Conservation (phyloP, 2,113 vertebrate genomes). For the Morone saxatilis region DNA sequence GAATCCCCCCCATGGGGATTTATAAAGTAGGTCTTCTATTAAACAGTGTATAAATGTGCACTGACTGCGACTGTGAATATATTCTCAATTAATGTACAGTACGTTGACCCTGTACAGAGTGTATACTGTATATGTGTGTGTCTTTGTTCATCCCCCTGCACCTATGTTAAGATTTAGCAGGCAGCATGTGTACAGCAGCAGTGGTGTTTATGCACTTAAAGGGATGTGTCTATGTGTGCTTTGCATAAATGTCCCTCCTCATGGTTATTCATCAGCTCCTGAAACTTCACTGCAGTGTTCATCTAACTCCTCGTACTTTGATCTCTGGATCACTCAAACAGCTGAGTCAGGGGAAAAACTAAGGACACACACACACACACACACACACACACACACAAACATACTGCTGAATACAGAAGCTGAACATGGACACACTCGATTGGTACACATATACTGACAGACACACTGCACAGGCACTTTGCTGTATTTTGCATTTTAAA, state of each 20-base stretch:
- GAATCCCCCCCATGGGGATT: no score
- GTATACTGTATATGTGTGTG: not conserved
- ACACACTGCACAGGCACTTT: not conserved
- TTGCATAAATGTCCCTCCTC: constrained; percentile 62
- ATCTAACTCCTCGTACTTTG: constrained; percentile 61
- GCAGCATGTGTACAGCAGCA: constrained; percentile 9
- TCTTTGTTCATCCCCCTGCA: constrained; percentile 14
- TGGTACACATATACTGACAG: not conserved
- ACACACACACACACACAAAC: constrained; percentile 46
- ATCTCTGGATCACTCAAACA: constrained; percentile 61
- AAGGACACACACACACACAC: constrained; percentile 28
- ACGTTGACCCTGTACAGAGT: not conserved
- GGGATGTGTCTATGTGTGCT: constrained; percentile 23
- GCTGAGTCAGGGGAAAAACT: constrained; percentile 63
- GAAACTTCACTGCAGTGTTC: constrained; percentile 64
- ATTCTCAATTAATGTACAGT: not conserved
- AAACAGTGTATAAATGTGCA: not conserved
- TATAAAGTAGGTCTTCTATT: no score
- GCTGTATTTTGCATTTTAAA: not conserved
- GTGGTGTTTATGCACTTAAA: constrained; percentile 39
- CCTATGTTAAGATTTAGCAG: constrained; percentile 48
- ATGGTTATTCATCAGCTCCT: constrained; percentile 77
- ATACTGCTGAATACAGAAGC: constrained; percentile 35
- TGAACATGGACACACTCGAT: constrained; percentile 7
- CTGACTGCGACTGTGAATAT: not conserved